Evolutionary conservation across 2,888 invertebrate species (phyloP).

Genomic region (Sympetrum striolatum): DNA sequence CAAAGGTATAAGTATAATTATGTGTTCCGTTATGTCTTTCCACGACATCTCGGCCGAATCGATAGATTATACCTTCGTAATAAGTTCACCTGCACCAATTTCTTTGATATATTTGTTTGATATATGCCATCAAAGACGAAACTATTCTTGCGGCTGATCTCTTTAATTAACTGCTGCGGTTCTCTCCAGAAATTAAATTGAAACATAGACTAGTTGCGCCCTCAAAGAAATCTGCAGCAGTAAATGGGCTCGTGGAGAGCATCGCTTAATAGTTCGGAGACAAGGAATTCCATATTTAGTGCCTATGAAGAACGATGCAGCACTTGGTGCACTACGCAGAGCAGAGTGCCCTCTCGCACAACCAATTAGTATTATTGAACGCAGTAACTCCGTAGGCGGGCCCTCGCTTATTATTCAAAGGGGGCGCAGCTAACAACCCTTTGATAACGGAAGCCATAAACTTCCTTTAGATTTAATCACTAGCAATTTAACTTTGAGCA

Average conservation of each 20-base stretch:
- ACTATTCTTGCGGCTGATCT: too few relatives aligned
- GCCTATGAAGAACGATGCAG: not conserved
- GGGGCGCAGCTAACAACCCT: not conserved
- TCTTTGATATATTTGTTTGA: too few relatives aligned
- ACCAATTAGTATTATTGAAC: not conserved
- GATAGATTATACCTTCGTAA: too few relatives aligned
- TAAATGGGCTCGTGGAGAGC: not conserved
- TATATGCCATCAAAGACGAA: too few relatives aligned
- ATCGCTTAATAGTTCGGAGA: not conserved
- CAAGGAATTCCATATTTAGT: not conserved
- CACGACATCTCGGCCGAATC: too few relatives aligned
- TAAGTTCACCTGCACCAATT: too few relatives aligned
- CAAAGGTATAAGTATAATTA: too few relatives aligned
- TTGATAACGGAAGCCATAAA: slow-evolving; percentile 36
- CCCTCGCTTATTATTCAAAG: not conserved
- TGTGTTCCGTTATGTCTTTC: too few relatives aligned
- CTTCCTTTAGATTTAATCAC: slow-evolving; percentile 29
- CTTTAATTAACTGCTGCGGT: too few relatives aligned
- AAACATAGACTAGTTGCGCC: too few relatives aligned
- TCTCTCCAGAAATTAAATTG: too few relatives aligned
- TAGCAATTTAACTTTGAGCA: not conserved
- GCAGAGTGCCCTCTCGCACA: not conserved
- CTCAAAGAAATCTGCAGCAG: not conserved
- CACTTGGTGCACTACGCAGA: not conserved
- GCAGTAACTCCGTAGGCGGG: not conserved